A percentile compares a stretch with the other conserved stretches of the same genome.
These are phyloP conservation scores for Distichodus sexfasciatus DNA, from an alignment of 2,797 vertebrate genomes.

Conservation along the genomic window DNA sequence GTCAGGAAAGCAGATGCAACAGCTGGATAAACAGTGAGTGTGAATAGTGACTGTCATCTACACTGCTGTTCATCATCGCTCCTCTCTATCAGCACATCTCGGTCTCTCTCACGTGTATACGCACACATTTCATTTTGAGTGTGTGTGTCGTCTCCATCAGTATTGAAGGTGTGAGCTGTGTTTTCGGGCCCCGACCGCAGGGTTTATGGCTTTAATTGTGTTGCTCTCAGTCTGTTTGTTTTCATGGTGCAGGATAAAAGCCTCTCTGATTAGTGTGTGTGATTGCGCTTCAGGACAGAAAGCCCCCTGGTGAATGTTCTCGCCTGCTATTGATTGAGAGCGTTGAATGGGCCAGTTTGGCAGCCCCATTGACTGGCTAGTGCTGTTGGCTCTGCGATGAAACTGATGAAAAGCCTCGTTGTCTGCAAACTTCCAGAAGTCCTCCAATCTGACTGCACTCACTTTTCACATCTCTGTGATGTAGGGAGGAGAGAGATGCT, in stretches of 20 bases:
- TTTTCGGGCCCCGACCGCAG: slow-evolving; percentile 15
- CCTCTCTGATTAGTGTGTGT: slow-evolving; percentile 32
- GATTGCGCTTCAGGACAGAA: slow-evolving; percentile 17
- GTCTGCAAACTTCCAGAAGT: not conserved
- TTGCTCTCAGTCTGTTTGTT: slow-evolving; percentile 25
- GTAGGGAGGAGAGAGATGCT: not conserved
- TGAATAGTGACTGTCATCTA: slow-evolving; percentile 36
- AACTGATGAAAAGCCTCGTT: slow-evolving; percentile 1
- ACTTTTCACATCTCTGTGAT: not conserved
- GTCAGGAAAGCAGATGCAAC: slow-evolving; percentile 78
- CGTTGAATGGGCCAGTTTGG: not conserved
- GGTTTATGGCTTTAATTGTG: slow-evolving; percentile 36
- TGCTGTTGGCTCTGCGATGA: not conserved
- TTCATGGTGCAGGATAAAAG: slow-evolving; percentile 12
- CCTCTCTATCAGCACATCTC: slow-evolving; percentile 23
- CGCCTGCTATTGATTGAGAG: not conserved
- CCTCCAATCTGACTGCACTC: not conserved
- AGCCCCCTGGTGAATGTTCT: not conserved
- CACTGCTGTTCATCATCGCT: slow-evolving; percentile 4
- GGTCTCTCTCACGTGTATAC: not conserved
- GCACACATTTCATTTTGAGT: not conserved
- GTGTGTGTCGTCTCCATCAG: slow-evolving; percentile 30
- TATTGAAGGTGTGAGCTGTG: slow-evolving; percentile 22
- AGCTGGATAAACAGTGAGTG: slow-evolving; percentile 81
- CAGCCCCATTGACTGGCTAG: not conserved